These are phyloP conservation scores for Phrynocephalus vlangalii DNA, from an alignment of 2,797 vertebrate genomes.

Conservation along the genomic window DNA sequence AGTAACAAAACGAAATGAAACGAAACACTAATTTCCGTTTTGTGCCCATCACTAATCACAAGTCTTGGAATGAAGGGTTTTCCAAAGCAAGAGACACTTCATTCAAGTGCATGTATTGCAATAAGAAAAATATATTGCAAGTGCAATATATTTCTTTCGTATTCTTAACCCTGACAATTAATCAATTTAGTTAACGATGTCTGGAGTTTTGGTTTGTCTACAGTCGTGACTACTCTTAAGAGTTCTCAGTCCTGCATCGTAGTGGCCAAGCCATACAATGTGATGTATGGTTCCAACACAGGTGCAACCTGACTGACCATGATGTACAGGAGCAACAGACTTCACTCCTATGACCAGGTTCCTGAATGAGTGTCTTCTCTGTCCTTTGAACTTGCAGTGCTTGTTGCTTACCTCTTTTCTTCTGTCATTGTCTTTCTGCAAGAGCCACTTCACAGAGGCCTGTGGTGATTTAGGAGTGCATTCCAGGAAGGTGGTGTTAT, in stretches of 20 bases:
- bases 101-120: not conserved
- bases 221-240: not conserved
- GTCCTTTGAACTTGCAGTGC: not conserved
- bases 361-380: not conserved
- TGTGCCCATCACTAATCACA: not conserved
- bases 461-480: conserved; percentile 94
- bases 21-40: no score
- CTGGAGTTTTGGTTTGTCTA: not conserved
- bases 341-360: not conserved
- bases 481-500: conserved; percentile 98
- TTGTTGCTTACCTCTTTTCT: conserved; percentile 91
- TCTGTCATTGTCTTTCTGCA: conserved; percentile 95
- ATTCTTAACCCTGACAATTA: not conserved
- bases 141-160: not conserved
- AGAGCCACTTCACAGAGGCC: conserved; percentile 93
- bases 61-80: not conserved
- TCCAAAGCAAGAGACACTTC: not conserved
- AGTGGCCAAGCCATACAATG: not conserved
- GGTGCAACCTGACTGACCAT: not conserved
- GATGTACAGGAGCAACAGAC: not conserved
- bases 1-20: no score
- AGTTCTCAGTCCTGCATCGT: not conserved
- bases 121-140: not conserved
- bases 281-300: not conserved
- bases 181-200: not conserved